Percentiles rank a stretch among this genome's conserved stretches.
Evolutionary conservation across 2,113 vertebrate species (phyloP).

Genomic region (Oenanthe melanoleuca): DNA sequence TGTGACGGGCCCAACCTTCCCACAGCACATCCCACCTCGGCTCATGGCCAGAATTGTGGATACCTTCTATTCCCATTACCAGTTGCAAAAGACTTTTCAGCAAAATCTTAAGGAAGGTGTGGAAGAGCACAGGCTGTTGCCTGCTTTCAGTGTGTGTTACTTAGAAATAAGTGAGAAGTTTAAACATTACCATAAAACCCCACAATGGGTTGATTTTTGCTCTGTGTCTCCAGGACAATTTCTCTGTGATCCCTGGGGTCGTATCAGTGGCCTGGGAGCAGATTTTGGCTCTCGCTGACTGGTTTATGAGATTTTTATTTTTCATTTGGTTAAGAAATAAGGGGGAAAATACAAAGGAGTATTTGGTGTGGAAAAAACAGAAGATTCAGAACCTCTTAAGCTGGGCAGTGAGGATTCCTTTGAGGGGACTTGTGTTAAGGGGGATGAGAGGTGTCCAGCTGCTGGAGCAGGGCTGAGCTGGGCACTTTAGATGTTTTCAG

Average conservation of each 20-base stretch:
- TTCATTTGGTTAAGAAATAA: background rate
- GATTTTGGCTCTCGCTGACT: background rate
- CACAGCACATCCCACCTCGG: accelerated
- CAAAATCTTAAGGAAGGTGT: accelerated
- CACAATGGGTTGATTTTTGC: background rate
- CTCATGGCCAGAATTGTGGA: background rate
- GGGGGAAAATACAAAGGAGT: background rate
- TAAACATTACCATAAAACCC: background rate
- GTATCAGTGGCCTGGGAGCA: background rate
- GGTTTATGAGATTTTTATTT: background rate
- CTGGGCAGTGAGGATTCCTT: background rate
- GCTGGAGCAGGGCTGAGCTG: background rate
- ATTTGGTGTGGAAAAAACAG: background rate
- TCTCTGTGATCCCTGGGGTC: background rate
- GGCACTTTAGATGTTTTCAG: background rate
- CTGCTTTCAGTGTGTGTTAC: background rate
- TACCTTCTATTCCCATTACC: background rate
- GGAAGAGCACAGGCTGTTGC: background rate
- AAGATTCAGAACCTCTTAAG: background rate
- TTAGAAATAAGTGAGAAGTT: background rate
- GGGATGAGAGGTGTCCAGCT: background rate
- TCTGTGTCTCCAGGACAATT: background rate
- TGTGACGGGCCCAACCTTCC: background rate
- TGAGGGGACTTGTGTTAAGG: background rate
- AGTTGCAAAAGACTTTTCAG: background rate